Base-by-base conservation (phyloP, 2,797 vertebrate species). In the Loris lydekkerianus region DNA sequence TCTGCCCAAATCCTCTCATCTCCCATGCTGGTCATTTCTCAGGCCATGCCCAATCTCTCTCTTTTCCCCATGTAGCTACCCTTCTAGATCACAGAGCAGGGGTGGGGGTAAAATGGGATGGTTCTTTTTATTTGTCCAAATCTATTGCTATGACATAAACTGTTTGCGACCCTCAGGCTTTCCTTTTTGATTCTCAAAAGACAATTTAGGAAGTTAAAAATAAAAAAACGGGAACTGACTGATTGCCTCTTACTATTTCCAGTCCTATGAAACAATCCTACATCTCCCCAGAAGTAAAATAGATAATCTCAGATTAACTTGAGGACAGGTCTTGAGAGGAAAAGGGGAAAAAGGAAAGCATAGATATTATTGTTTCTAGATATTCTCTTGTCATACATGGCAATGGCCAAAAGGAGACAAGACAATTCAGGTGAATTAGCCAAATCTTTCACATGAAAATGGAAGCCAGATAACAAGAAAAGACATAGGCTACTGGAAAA, bases 121-220 rank as follows among this genome's bases (percentile, higher is more conserved):
- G 5, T 31, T 83, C 72, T 61, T 90, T 90, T 23, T 70, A 60
- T 29, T 92, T 85, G 18, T 80, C 67, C 17, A 84, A 70, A 77
- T 53, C 61, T 70, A 53, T 84, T 53, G 7, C 81, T 72, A 61
- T 76, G 67, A 53, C 10, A 61, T 67, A 88, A 84, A 82, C 53
- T 34, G 43, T 82, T 85, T 81, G 7, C 11, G 86, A 56, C n/a
- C 56, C n/a, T 82, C 10, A 8, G 20, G 46, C 11, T 81, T 84
- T 86, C 34, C 25, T n/a, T 96, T 91, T 93, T 81, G 53, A 61
- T 89, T 94, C 72, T 86, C 73, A 73, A 91, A 96, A 92, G 10
- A 13, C 37, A 46, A 2, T 58, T 69, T 56, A 14, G 73, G 46
- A 60, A 40, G 21, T 76, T 81, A 34, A 83, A 83, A 70, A 56